Conservation (phyloP, 2,888 invertebrate genomes). For the Drosophila parthenogenetica region DNA sequence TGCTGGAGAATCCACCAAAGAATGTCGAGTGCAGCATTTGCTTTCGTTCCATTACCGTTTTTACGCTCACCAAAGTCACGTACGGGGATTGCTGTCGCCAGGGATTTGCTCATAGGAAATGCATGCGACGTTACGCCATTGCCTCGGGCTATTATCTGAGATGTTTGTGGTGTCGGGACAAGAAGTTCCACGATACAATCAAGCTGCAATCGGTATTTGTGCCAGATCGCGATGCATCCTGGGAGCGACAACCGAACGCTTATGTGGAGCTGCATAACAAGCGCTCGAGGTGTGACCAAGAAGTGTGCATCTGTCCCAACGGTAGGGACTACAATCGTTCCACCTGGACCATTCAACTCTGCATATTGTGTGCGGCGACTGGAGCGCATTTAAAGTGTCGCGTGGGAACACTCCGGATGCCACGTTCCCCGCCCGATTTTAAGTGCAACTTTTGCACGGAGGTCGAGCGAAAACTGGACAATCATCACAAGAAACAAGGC, state of each 20-base stretch:
- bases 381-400: constrained; percentile 71
- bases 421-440: constrained; percentile 33
- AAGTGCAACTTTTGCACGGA: constrained; percentile 63
- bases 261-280: constrained; percentile 89
- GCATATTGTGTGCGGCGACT: constrained; percentile 70
- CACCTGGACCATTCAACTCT: constrained; percentile 64
- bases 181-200: constrained; percentile 73
- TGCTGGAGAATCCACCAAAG: constrained; percentile 34
- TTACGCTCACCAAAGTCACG: constrained; percentile 40
- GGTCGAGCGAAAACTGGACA: constrained; percentile 32
- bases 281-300: constrained; percentile 87
- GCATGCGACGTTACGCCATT: constrained; percentile 80
- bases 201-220: constrained; percentile 80
- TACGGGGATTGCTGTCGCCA: constrained; percentile 78
- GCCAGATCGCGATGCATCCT: constrained; percentile 90
- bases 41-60: constrained; percentile 36
- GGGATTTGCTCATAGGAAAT: constrained; percentile 77
- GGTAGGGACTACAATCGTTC: constrained; percentile 85
- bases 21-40: constrained; percentile 75
- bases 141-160: constrained; percentile 82
- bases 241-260: constrained; percentile 91
- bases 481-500: not conserved
- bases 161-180: constrained; percentile 81
- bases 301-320: constrained; percentile 87
- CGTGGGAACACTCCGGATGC: constrained; percentile 9